These are phyloP conservation scores for Benitochromis conjunctus DNA, from an alignment of 2,113 vertebrate species.

Conservation along the genomic window DNA sequence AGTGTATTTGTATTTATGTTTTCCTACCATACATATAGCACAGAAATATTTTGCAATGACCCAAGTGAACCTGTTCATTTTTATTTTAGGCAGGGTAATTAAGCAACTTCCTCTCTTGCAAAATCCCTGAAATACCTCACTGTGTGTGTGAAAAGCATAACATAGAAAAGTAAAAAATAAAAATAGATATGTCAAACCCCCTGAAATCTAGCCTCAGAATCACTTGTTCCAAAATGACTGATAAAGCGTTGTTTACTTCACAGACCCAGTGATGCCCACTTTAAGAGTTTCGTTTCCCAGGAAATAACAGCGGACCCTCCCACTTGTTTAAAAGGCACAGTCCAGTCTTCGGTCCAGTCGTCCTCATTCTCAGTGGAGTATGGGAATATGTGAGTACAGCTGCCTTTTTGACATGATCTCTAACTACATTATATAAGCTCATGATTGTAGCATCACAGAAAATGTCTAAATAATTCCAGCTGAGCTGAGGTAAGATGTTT, in stretches of 20 bases:
- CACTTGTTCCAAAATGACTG: neutral
- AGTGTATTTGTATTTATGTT: neutral
- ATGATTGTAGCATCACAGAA: neutral
- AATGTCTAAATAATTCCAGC: neutral
- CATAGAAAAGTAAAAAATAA: neutral
- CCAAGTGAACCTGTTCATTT: rapidly evolving
- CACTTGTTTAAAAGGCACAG: neutral
- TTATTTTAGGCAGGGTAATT: neutral
- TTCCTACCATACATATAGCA: neutral
- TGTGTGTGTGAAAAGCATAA: neutral
- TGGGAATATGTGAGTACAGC: neutral
- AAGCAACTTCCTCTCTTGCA: neutral
- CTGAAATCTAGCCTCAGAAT: neutral
- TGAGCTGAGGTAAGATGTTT: neutral
- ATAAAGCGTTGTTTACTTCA: rapidly evolving
- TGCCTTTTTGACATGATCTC: neutral
- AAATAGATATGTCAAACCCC: neutral
- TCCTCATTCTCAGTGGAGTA: neutral
- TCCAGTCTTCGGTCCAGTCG: neutral
- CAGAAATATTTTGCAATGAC: neutral
- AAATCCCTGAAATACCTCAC: neutral
- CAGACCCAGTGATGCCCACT: neutral
- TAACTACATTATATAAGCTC: neutral
- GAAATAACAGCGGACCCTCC: neutral
- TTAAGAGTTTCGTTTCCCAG: neutral